A percentile compares a stretch with the other conserved stretches of the same genome.
Evolutionary conservation across 2,797 vertebrate genomes (phyloP).

Genomic region (Dicrostonyx torquatus): DNA sequence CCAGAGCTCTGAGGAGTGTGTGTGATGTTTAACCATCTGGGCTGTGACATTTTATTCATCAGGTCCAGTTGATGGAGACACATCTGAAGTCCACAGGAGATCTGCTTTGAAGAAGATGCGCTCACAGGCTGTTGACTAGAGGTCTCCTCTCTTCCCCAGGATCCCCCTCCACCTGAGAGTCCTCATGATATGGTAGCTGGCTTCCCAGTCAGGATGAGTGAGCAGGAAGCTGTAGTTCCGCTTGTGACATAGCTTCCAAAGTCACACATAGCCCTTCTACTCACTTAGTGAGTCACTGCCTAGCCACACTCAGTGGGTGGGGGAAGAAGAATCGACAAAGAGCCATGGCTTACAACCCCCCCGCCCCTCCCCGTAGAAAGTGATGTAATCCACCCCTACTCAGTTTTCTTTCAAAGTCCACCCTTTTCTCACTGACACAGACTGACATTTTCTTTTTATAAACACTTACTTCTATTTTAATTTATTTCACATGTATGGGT

Average conservation of each 20-base stretch:
- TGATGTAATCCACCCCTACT: not conserved
- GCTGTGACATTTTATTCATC: not conserved
- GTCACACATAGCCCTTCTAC: conserved; percentile 1
- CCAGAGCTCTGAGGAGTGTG: not conserved
- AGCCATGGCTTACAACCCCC: not conserved
- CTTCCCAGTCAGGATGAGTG: not conserved
- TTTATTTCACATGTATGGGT: not conserved
- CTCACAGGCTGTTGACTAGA: not conserved
- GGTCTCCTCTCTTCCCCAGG: not conserved
- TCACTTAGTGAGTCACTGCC: conserved; percentile 33
- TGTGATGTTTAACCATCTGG: not conserved
- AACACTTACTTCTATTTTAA: not conserved
- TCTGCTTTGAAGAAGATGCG: not conserved
- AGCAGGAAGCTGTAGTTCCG: not conserved
- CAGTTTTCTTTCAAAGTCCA: not conserved
- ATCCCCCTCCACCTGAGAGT: not conserved
- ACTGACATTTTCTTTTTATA: not conserved
- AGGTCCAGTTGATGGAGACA: not conserved
- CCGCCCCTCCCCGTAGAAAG: not conserved
- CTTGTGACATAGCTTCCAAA: conserved; percentile 6
- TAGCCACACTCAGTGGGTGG: not conserved
- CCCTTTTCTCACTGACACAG: not conserved
- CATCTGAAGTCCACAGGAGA: not conserved
- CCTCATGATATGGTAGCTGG: not conserved
- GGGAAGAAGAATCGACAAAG: not conserved